phyloP scores from a whole-genome alignment of 2,797 vertebrate genomes.

The Agapornis canus region DNA sequence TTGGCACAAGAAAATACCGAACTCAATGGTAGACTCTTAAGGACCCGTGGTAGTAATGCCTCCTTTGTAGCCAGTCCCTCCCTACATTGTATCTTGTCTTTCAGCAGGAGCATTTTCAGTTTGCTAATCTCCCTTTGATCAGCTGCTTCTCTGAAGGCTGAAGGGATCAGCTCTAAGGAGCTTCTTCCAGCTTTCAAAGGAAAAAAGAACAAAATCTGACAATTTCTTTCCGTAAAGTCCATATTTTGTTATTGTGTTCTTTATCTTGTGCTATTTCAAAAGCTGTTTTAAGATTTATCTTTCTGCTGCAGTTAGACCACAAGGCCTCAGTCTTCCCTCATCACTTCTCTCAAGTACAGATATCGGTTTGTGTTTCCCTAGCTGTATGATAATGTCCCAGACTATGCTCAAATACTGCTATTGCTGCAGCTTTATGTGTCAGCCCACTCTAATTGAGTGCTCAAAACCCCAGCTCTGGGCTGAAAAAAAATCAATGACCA shows the following conservation, averaged over 20 bases:
- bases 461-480: not conserved
- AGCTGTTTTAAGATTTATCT: not conserved
- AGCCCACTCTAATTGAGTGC: not conserved
- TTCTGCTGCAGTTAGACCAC: not conserved
- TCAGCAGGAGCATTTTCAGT: not conserved
- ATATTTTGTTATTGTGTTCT: not conserved
- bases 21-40: not conserved
- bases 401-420: not conserved
- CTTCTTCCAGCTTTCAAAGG: constrained; percentile 31
- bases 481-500: not conserved
- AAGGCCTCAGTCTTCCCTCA: not conserved
- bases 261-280: not conserved
- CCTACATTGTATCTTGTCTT: not conserved
- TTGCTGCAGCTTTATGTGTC: not conserved
- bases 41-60: not conserved
- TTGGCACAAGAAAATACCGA: not conserved
- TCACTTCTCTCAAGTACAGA: not conserved
- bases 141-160: constrained; percentile 14
- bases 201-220: constrained; percentile 14
- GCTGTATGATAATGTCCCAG: not conserved
- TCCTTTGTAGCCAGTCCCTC: not conserved
- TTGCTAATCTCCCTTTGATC: constrained; percentile 35
- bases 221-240: not conserved
- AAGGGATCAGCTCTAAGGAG: not conserved
- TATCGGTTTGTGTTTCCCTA: not conserved